phyloP scores from a whole-genome alignment of 2,113 vertebrate species.

The Hyperoodon ampullatus region DNA sequence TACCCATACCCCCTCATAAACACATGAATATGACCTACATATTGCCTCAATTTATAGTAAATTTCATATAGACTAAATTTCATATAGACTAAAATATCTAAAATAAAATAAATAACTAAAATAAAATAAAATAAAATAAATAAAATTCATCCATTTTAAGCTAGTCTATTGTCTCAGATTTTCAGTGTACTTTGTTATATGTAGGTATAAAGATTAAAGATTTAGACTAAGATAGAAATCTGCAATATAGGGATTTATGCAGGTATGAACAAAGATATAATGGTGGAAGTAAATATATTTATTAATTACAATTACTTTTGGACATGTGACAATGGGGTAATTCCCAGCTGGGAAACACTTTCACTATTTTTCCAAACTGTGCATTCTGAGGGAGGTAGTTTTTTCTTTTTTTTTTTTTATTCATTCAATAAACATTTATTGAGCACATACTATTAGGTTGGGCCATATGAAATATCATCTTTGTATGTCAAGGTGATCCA shows the following conservation, averaged over 20 bases:
- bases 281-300: not conserved
- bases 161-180: not conserved
- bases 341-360: not conserved
- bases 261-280: not conserved
- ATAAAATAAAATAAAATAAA: no score
- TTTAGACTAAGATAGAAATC: not conserved
- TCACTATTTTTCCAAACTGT: not conserved
- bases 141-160: not conserved
- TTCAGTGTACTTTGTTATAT: not conserved
- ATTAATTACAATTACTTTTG: not conserved
- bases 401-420: no score
- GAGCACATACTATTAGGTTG: no score
- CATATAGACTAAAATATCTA: not conserved
- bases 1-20: rapidly evolving
- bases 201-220: not conserved
- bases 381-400: not conserved
- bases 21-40: not conserved
- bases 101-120: no score
- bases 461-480: no score
- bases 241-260: not conserved
- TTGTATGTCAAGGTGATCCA: no score
- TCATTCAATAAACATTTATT: no score
- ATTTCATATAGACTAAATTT: not conserved
- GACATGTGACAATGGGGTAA: not conserved
- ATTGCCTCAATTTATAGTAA: not conserved